phyloP scores from a whole-genome alignment of 2,888 invertebrate species.

The Eledone cirrhosa region DNA sequence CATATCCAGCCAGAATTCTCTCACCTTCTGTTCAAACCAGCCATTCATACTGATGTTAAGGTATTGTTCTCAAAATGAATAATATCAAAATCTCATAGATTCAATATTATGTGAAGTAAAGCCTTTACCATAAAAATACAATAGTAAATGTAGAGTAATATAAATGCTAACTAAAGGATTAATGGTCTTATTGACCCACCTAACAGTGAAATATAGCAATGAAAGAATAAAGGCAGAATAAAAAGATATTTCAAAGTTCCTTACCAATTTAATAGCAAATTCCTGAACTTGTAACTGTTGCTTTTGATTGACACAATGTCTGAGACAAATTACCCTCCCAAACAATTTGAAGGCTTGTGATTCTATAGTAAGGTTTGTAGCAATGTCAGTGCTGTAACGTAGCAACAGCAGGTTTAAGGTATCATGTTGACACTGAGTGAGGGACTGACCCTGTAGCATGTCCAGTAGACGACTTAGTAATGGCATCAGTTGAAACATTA shows the following conservation, averaged over 20 bases:
- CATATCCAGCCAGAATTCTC: too few species aligned
- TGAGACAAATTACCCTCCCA: conserved; percentile 28
- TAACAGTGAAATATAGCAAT: too few species aligned
- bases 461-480: conserved; percentile 39
- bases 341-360: conserved; percentile 33
- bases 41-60: too few species aligned
- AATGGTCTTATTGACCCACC: too few species aligned
- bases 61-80: too few species aligned
- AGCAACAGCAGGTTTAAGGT: conserved; percentile 41
- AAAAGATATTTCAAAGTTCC: background rate
- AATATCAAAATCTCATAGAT: too few species aligned
- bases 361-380: conserved; percentile 32
- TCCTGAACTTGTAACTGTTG: conserved; percentile 29
- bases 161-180: too few species aligned
- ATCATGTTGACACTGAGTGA: conserved; percentile 31
- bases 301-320: background rate
- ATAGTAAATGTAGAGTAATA: too few species aligned
- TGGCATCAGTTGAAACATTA: conserved; percentile 40
- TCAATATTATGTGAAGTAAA: too few species aligned
- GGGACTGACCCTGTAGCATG: conserved; percentile 29
- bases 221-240: too few species aligned
- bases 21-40: too few species aligned
- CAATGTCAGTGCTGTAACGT: conserved; percentile 43
- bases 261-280: conserved; percentile 34
- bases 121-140: too few species aligned